A percentile compares a stretch with the other conserved stretches of the same genome.
These are phyloP conservation scores for Platypus cylindrus DNA, from an alignment of 2,888 invertebrate genomes.

Conservation along the genomic window DNA sequence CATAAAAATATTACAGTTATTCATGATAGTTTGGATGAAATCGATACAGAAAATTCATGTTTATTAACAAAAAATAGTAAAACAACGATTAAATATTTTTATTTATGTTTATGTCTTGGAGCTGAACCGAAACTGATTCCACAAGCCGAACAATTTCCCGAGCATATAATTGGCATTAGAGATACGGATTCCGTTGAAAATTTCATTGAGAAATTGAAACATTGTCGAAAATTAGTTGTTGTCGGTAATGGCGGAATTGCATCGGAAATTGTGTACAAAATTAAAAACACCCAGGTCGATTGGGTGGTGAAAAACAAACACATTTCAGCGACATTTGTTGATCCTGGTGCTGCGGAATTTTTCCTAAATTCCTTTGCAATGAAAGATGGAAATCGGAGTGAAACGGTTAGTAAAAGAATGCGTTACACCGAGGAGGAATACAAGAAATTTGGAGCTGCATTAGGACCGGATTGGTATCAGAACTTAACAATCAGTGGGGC, in stretches of 20 bases:
- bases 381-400: constrained; percentile 10
- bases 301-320: constrained; percentile 92
- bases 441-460: constrained; percentile 65
- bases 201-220: constrained; percentile 56
- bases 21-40: constrained; percentile 48
- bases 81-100: constrained; percentile 56
- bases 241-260: constrained; percentile 99
- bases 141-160: constrained; percentile 41
- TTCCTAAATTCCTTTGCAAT: constrained; percentile 48
- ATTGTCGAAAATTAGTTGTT: constrained; percentile 61
- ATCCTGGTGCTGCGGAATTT: constrained; percentile 91
- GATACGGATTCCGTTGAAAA: constrained; percentile 86
- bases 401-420: constrained; percentile 41
- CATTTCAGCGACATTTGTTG: constrained; percentile 88
- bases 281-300: constrained; percentile 69
- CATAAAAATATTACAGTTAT: constrained; percentile 56
- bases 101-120: constrained; percentile 84
- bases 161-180: constrained; percentile 69
- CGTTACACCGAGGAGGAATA: constrained; percentile 50
- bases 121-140: constrained; percentile 70
- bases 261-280: constrained; percentile 86
- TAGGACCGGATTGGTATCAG: constrained; percentile 94
- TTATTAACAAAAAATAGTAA: constrained; percentile 43
- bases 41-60: constrained; percentile 42
- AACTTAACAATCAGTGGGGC: constrained; percentile 48